phyloP scores from a whole-genome alignment of 2,797 vertebrate species.

The Pseudochromis fuscus region DNA sequence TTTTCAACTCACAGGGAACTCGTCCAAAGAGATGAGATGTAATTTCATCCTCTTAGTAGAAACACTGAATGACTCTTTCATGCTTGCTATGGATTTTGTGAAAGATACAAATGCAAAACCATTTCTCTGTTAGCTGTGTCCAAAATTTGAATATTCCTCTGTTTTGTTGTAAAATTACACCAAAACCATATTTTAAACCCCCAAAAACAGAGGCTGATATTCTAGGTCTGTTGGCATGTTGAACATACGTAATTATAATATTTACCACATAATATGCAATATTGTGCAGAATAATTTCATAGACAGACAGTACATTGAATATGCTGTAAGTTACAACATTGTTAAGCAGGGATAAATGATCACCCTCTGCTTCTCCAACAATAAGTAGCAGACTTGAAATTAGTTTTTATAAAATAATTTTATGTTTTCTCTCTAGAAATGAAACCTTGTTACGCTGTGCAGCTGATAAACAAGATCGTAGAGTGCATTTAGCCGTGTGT shows the following conservation, averaged over 20 bases:
- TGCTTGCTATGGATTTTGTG: background rate
- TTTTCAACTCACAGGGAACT: background rate
- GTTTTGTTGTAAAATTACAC: no score
- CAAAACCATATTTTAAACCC: no score
- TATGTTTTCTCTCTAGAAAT: background rate
- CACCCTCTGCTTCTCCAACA: background rate
- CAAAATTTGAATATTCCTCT: no score
- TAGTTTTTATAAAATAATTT: slow-evolving; percentile 18
- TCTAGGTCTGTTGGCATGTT: no score
- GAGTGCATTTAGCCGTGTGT: background rate
- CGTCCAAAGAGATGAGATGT: background rate
- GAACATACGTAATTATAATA: no score
- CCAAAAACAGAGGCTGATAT: no score
- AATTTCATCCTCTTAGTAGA: slow-evolving; percentile 14
- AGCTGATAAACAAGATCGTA: slow-evolving; percentile 1
- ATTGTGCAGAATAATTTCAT: background rate
- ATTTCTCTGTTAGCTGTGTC: no score
- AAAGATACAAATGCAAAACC: background rate
- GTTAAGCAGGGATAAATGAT: background rate
- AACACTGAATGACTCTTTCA: slow-evolving; percentile 1
- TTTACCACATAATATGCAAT: no score
- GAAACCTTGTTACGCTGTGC: slow-evolving; percentile 1
- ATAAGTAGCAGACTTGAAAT: background rate
- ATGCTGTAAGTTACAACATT: background rate
- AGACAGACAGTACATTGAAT: background rate